Percentiles rank a stretch among this genome's conserved stretches.
Conservation (phyloP, 1,140 invertebrate genomes). For the Laupala kohalensis region DNA sequence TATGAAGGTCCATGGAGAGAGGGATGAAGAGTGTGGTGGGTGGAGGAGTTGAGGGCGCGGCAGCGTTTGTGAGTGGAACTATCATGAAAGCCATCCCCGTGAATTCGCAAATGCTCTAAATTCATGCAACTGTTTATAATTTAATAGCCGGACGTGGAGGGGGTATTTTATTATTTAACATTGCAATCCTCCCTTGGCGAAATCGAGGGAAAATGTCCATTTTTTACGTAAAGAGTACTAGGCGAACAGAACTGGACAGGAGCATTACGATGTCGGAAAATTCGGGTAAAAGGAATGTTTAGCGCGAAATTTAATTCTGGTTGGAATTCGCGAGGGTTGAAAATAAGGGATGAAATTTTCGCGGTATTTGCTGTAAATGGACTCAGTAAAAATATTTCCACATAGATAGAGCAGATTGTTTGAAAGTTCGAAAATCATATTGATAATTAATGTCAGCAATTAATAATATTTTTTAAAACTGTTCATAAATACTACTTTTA, state of each 20-base stretch:
- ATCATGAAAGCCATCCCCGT: too few relatives aligned
- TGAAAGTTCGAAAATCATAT: too few relatives aligned
- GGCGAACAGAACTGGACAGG: neutral
- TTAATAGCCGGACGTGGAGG: slow-evolving; percentile 7
- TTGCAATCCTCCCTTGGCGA: neutral
- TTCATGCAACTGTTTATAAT: too few relatives aligned
- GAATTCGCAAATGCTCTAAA: too few relatives aligned
- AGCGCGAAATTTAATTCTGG: neutral
- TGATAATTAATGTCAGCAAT: neutral
- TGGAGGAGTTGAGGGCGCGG: too few relatives aligned
- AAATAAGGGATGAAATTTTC: too few relatives aligned
- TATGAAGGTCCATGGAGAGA: too few relatives aligned
- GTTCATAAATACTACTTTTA: neutral
- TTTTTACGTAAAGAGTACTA: neutral
- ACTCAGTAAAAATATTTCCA: too few relatives aligned
- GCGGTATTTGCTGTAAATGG: too few relatives aligned
- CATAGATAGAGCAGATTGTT: too few relatives aligned
- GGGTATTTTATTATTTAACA: neutral
- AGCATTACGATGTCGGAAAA: neutral
- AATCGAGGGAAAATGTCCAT: neutral
- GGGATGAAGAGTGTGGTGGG: too few relatives aligned
- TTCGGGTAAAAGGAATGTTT: neutral
- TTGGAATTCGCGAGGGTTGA: neutral
- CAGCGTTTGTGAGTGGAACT: too few relatives aligned
- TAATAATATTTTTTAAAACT: neutral